Evolutionary conservation across 2,113 vertebrate genomes (phyloP).

Genomic region (Gallinago jamesoni): DNA sequence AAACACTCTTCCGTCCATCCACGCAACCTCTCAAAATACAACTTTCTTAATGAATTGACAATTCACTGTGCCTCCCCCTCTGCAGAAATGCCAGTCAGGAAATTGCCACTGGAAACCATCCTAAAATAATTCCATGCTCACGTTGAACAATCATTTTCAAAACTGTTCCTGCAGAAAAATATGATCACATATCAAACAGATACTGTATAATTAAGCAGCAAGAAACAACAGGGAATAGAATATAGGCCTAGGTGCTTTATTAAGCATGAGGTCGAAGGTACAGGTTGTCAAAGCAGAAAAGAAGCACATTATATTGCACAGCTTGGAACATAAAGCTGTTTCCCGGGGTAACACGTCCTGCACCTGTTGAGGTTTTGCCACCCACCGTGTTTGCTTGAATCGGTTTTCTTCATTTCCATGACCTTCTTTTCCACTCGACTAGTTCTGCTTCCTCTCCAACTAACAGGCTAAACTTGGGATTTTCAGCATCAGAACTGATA

Average conservation of each 20-base stretch:
- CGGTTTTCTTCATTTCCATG: neutral
- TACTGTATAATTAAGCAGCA: constrained; percentile 65
- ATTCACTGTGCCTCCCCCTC: neutral
- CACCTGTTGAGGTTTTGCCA: constrained; percentile 54
- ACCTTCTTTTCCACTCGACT: neutral
- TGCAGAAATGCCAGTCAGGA: neutral
- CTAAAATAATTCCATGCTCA: constrained; percentile 43
- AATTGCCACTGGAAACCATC: neutral
- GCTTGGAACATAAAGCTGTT: constrained; percentile 11
- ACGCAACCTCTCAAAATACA: neutral
- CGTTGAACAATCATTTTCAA: constrained; percentile 40
- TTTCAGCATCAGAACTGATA: neutral
- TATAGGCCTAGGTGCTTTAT: constrained; percentile 55
- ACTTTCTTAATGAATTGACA: neutral
- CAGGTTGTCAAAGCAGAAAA: neutral
- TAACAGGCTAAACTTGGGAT: neutral
- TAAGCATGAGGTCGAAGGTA: constrained; percentile 44
- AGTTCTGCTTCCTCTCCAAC: neutral
- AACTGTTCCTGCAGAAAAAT: constrained; percentile 45
- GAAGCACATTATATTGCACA: neutral
- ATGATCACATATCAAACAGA: constrained; percentile 61
- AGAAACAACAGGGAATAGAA: constrained; percentile 55
- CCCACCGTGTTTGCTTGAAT: neutral
- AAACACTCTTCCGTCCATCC: neutral
- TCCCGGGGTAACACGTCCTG: constrained; percentile 36